A percentile compares a stretch with the other conserved stretches of the same genome.
Conservation (phyloP, 2,888 invertebrate species). For the Parascotia fuliginaria region DNA sequence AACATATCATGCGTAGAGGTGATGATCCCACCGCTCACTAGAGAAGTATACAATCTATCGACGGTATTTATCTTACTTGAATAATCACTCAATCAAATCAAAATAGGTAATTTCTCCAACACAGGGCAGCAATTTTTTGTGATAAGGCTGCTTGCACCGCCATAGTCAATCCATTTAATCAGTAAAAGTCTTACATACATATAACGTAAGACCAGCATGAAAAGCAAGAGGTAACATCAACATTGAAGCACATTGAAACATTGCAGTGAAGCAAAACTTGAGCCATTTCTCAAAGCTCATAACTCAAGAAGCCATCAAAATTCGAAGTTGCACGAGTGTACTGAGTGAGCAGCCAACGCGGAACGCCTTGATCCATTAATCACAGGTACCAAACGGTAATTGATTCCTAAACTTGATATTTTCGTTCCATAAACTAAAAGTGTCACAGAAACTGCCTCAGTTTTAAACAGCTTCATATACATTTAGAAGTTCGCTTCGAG, state of each 20-base stretch:
- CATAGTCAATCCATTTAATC: too few relatives aligned
- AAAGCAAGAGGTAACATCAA: not conserved
- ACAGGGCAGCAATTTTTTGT: too few relatives aligned
- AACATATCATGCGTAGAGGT: too few relatives aligned
- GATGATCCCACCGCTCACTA: too few relatives aligned
- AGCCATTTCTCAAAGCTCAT: not conserved
- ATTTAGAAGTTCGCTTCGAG: conserved; percentile 45
- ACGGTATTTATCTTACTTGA: too few relatives aligned
- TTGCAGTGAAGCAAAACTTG: not conserved
- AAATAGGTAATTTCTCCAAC: too few relatives aligned
- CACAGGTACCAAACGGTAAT: conserved; percentile 40
- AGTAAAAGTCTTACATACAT: too few relatives aligned
- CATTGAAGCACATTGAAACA: not conserved
- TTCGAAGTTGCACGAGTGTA: conserved; percentile 1
- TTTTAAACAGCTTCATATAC: conserved; percentile 49
- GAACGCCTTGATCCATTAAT: conserved; percentile 34
- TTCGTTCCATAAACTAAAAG: conserved; percentile 48
- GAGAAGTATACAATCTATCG: too few relatives aligned
- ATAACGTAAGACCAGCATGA: too few relatives aligned
- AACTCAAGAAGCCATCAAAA: not conserved
- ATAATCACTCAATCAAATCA: too few relatives aligned
- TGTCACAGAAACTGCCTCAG: conserved; percentile 39
- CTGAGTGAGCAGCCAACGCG: not conserved
- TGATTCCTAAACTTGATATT: conserved; percentile 40
- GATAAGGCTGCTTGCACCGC: too few relatives aligned